Percentiles rank a stretch among this genome's conserved stretches.
phyloP scores from a whole-genome alignment of 1,140 invertebrate genomes.

The Ctenoplectra terminalis region DNA sequence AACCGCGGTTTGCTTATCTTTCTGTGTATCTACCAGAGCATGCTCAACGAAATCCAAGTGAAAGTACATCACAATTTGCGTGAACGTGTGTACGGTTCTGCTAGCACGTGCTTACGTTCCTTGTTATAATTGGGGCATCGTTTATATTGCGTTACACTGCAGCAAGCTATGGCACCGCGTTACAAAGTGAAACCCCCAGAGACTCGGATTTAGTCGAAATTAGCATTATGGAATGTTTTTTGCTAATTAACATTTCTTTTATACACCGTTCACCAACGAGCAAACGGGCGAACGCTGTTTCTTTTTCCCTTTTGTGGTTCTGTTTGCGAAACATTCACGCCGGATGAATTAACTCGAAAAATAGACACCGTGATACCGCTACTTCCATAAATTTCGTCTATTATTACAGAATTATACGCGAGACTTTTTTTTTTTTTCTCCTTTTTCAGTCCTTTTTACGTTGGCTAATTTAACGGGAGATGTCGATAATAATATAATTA shows the following conservation, averaged over 20 bases:
- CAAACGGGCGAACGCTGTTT: neutral
- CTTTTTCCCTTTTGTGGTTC: neutral
- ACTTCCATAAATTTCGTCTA: neutral
- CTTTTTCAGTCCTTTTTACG: too few relatives aligned
- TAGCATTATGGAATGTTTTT: conserved; percentile 13
- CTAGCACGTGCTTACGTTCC: conserved; percentile 42
- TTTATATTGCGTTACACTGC: conserved; percentile 57
- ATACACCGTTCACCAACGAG: neutral
- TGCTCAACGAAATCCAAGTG: conserved; percentile 61
- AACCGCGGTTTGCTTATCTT: conserved; percentile 27
- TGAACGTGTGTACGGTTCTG: conserved; percentile 38
- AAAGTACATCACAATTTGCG: conserved; percentile 64
- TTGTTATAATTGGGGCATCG: conserved; percentile 64
- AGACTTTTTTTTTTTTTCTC: too few relatives aligned
- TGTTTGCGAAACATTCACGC: conserved; percentile 13
- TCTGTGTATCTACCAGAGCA: conserved; percentile 12
- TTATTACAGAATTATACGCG: too few relatives aligned
- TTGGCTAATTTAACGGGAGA: too few relatives aligned
- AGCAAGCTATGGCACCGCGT: neutral
- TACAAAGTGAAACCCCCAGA: conserved; percentile 41
- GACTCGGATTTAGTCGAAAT: neutral
- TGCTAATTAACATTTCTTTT: too few relatives aligned
- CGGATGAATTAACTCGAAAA: neutral
- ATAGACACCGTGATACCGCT: neutral
- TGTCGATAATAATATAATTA: too few relatives aligned